Percentiles rank a stretch among this genome's conserved stretches.
Conservation (phyloP, 2,113 vertebrate species). For the Datnioides undecimradiatus region DNA sequence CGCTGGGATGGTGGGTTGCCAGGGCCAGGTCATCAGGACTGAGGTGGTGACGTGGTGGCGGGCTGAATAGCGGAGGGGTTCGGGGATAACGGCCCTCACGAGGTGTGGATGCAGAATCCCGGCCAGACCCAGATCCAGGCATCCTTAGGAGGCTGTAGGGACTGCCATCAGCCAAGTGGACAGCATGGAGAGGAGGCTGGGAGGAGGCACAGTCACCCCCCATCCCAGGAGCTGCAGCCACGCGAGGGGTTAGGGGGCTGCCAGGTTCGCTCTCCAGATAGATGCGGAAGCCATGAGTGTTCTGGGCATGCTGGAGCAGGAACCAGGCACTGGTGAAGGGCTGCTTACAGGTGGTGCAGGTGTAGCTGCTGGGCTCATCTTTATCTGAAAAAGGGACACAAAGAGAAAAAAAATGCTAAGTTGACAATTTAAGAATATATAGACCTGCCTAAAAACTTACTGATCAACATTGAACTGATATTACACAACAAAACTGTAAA, state of each 20-base stretch:
- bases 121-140: slow-evolving; percentile 93
- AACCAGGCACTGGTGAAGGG: slow-evolving; percentile 99
- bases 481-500: neutral
- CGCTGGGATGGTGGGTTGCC: slow-evolving; percentile 97
- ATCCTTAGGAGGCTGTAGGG: slow-evolving; percentile 98
- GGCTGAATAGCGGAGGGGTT: slow-evolving; percentile 97
- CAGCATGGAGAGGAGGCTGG: slow-evolving; percentile 95
- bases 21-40: slow-evolving; percentile 98
- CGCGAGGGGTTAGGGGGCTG: slow-evolving; percentile 95
- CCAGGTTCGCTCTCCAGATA: slow-evolving; percentile 98
- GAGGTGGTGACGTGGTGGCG: slow-evolving; percentile 96
- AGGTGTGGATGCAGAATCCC: slow-evolving; percentile 91
- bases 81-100: slow-evolving; percentile 95
- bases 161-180: slow-evolving; percentile 97
- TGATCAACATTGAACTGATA: neutral
- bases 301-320: slow-evolving; percentile 99
- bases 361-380: slow-evolving; percentile 99
- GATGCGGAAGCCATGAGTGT: slow-evolving; percentile 99
- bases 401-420: slow-evolving; percentile 15
- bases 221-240: slow-evolving; percentile 96
- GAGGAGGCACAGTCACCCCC: slow-evolving; percentile 96
- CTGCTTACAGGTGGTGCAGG: slow-evolving; percentile 99
- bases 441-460: neutral
- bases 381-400: slow-evolving; percentile 89
- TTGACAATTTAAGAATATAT: neutral